A percentile compares a stretch with the other conserved stretches of the same genome.
These are phyloP conservation scores for Phaethornis superciliosus DNA, from an alignment of 2,113 vertebrate species.

Conservation along the genomic window DNA sequence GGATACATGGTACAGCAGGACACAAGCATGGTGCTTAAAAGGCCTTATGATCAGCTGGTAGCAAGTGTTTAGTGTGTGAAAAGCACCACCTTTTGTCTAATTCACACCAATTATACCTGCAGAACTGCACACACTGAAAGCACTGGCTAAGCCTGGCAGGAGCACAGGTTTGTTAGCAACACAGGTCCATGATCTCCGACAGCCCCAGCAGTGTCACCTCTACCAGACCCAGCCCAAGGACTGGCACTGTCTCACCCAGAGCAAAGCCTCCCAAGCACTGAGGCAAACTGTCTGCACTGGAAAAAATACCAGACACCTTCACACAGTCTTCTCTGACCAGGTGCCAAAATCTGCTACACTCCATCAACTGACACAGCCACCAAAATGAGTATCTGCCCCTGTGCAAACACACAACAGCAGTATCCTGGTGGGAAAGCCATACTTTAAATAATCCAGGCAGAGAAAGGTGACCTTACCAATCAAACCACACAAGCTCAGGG, in stretches of 20 bases:
- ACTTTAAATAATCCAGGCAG: background rate
- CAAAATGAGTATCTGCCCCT: accelerated
- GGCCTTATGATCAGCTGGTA: background rate
- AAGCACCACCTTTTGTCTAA: background rate
- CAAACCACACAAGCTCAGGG: background rate
- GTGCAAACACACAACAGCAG: background rate
- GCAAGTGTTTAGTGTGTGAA: background rate
- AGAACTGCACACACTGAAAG: background rate
- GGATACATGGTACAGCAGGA: background rate
- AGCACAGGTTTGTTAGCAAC: background rate
- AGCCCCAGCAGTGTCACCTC: background rate
- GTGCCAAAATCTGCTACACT: background rate
- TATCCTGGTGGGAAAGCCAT: background rate
- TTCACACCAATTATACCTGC: background rate
- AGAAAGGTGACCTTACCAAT: background rate
- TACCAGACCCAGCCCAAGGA: background rate
- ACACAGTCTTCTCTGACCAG: background rate
- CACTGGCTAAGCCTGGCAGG: background rate
- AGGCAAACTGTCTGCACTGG: background rate
- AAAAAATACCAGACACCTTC: background rate
- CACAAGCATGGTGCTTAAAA: background rate
- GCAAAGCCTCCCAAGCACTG: background rate
- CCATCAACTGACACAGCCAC: accelerated
- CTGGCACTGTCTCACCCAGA: background rate
- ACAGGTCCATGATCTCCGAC: too few relatives aligned